These are phyloP conservation scores for Hiodon alosoides DNA, from an alignment of 2,113 vertebrate genomes.

Conservation along the genomic window DNA sequence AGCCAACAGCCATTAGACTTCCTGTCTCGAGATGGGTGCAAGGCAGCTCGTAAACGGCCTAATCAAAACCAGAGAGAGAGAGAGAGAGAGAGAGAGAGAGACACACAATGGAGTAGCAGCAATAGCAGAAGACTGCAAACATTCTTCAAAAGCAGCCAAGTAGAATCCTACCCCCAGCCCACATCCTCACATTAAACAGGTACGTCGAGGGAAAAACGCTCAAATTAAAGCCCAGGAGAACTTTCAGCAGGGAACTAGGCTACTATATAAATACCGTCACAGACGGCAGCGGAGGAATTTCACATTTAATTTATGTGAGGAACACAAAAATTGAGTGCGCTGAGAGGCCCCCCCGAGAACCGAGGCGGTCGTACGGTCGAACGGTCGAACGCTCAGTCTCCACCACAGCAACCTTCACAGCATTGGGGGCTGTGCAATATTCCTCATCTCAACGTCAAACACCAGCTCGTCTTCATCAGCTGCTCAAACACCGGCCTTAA, in stretches of 20 bases:
- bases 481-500: too few relatives aligned
- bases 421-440: too few relatives aligned
- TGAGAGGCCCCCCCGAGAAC: too few relatives aligned
- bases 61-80: neutral
- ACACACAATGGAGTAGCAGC: too few relatives aligned
- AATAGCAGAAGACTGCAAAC: neutral
- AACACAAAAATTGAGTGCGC: too few relatives aligned
- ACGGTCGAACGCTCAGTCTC: too few relatives aligned
- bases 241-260: neutral
- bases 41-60: neutral
- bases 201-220: neutral
- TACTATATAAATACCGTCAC: neutral
- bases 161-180: constrained; percentile 10
- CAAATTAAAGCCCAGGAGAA: neutral
- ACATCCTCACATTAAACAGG: constrained; percentile 10
- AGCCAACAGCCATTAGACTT: constrained; percentile 9
- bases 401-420: too few relatives aligned
- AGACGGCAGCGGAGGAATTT: too few relatives aligned
- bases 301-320: too few relatives aligned
- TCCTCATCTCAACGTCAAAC: too few relatives aligned
- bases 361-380: too few relatives aligned
- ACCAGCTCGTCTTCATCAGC: too few relatives aligned
- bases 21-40: neutral
- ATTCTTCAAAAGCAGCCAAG: neutral
- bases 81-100: neutral